These are phyloP conservation scores for Troilus luridus DNA, from an alignment of 2,888 invertebrate species.

Conservation along the genomic window DNA sequence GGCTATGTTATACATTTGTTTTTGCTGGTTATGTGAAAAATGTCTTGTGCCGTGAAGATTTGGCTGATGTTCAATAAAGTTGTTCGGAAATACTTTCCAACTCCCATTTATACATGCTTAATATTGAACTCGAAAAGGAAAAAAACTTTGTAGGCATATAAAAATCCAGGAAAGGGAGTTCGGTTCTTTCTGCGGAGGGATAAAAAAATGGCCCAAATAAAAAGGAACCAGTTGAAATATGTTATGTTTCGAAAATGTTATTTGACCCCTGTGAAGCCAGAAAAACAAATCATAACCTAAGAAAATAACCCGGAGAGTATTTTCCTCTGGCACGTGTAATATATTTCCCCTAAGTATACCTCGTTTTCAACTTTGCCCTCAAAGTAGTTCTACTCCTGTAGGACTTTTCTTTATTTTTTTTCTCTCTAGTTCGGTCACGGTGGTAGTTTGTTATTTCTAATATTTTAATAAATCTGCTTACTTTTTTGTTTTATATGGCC, in stretches of 20 bases:
- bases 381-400: slow-evolving; percentile 5
- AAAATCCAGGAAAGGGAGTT: not conserved
- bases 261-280: slow-evolving; percentile 35
- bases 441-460: not conserved
- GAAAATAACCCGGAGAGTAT: slow-evolving; percentile 6
- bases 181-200: not conserved
- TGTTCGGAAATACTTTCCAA: not conserved
- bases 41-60: too few relatives aligned
- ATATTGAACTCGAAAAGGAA: not conserved
- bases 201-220: not conserved
- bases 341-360: not conserved
- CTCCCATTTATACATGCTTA: not conserved
- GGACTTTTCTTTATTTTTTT: not conserved
- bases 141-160: not conserved
- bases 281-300: slow-evolving; percentile 33
- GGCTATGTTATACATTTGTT: too few relatives aligned
- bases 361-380: slow-evolving; percentile 36
- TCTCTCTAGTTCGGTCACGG: not conserved
- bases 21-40: too few relatives aligned
- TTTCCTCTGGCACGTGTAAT: slow-evolving; percentile 5
- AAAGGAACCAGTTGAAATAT: slow-evolving; percentile 21
- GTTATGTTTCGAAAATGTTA: slow-evolving; percentile 23
- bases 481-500: not conserved
- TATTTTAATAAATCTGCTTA: not conserved
- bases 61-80: too few relatives aligned